Percentiles rank a stretch among this genome's conserved stretches.
Evolutionary conservation across 2,113 vertebrate species (phyloP).

Genomic region (Colinus virginianus): DNA sequence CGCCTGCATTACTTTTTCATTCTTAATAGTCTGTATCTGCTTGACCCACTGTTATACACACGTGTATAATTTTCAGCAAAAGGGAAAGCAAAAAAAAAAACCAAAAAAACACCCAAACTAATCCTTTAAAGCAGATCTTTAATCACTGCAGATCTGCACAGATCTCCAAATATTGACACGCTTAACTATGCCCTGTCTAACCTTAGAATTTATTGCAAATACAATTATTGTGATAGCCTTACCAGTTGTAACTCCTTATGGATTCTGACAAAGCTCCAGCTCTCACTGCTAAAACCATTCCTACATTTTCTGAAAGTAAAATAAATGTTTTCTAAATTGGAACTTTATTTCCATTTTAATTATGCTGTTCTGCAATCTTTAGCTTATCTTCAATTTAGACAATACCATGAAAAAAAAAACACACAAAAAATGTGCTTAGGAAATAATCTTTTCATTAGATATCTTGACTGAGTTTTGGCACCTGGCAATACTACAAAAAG

Average conservation of each 20-base stretch:
- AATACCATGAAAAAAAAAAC: background rate
- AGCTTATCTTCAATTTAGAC: background rate
- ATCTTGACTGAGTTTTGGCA: background rate
- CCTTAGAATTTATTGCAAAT: background rate
- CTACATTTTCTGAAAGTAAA: background rate
- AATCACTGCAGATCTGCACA: background rate
- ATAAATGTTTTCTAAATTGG: background rate
- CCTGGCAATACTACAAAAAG: background rate
- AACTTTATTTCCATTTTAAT: background rate
- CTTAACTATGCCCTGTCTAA: background rate
- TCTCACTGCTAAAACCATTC: background rate
- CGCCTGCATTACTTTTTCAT: slow-evolving; percentile 29
- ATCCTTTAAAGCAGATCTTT: background rate
- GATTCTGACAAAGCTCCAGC: background rate
- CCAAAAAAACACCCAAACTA: background rate
- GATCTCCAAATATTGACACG: slow-evolving; percentile 38
- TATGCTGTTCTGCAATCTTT: background rate
- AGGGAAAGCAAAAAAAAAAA: background rate
- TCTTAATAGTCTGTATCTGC: slow-evolving; percentile 32
- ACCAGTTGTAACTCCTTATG: background rate
- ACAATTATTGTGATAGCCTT: background rate
- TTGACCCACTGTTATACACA: slow-evolving; percentile 32
- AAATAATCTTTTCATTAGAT: background rate
- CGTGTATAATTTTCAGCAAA: background rate
- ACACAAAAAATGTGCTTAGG: background rate